phyloP scores from a whole-genome alignment of 2,797 vertebrate species.

The Lerista edwardsae region DNA sequence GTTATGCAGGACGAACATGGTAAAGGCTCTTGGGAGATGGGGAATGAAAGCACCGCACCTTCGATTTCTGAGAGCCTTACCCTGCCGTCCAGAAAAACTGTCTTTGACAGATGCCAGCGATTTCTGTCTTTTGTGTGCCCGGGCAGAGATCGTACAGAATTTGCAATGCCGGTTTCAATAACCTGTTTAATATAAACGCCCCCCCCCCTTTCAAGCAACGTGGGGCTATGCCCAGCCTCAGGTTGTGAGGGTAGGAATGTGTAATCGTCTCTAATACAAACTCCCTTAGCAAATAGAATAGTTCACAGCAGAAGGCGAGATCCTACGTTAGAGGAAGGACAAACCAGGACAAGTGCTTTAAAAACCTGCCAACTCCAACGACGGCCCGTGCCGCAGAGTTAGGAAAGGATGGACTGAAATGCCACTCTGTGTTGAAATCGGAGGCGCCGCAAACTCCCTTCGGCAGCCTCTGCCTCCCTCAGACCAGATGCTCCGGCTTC shows the following conservation, averaged over 20 bases:
- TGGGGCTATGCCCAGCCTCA: background rate
- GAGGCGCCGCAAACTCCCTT: background rate
- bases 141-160: background rate
- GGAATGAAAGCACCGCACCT: background rate
- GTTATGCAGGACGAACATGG: background rate
- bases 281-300: background rate
- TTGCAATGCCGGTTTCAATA: background rate
- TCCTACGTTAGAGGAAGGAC: background rate
- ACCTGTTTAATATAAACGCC: background rate
- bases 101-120: background rate
- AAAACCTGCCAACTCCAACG: too few relatives aligned
- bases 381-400: background rate
- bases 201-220: background rate
- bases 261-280: too few relatives aligned
- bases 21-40: background rate
- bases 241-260: background rate
- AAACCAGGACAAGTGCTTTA: background rate
- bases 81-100: background rate
- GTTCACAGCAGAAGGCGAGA: too few relatives aligned
- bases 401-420: background rate
- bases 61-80: background rate
- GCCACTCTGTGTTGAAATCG: background rate
- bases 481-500: background rate
- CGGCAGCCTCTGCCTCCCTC: background rate
- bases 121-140: background rate